Evolutionary conservation across 2,888 invertebrate genomes (phyloP).

Genomic region (Diadromus collaris): DNA sequence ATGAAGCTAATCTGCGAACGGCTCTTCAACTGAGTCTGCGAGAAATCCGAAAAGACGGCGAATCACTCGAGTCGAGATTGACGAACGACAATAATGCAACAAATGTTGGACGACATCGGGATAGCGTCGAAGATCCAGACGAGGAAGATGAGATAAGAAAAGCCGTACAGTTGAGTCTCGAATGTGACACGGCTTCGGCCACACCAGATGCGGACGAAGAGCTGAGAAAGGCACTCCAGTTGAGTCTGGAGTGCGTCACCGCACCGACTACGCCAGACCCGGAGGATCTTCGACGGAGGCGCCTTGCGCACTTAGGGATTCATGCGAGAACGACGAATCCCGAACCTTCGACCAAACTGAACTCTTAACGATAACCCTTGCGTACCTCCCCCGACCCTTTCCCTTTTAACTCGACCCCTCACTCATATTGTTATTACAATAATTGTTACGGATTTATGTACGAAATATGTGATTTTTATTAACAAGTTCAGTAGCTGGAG

Average conservation of each 20-base stretch:
- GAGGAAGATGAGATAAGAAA: slow-evolving; percentile 80
- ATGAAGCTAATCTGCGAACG: slow-evolving; percentile 80
- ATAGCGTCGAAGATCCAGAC: slow-evolving; percentile 61
- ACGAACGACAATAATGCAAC: slow-evolving; percentile 53
- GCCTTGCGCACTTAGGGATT: slow-evolving; percentile 71
- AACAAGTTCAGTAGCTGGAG: slow-evolving; percentile 45
- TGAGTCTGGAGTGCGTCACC: slow-evolving; percentile 80
- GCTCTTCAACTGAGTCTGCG: slow-evolving; percentile 81
- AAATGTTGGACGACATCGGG: slow-evolving; percentile 10
- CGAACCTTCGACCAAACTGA: slow-evolving; percentile 75
- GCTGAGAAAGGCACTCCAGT: slow-evolving; percentile 80
- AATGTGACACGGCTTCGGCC: slow-evolving; percentile 77
- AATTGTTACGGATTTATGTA: slow-evolving; percentile 48
- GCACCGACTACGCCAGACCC: slow-evolving; percentile 77
- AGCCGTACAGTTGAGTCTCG: slow-evolving; percentile 81
- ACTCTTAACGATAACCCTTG: slow-evolving; percentile 74
- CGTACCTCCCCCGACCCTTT: not conserved
- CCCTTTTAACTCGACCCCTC: slow-evolving; percentile 28
- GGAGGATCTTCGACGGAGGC: slow-evolving; percentile 76
- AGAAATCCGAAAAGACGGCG: slow-evolving; percentile 72
- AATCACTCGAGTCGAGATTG: slow-evolving; percentile 68
- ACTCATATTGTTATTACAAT: slow-evolving; percentile 45
- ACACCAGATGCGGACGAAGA: slow-evolving; percentile 79
- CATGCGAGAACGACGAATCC: slow-evolving; percentile 69
- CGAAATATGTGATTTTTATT: slow-evolving; percentile 48